These are phyloP conservation scores for Parapristionchus giblindavisi DNA, from an alignment of 2,888 invertebrate species.

Conservation along the genomic window DNA sequence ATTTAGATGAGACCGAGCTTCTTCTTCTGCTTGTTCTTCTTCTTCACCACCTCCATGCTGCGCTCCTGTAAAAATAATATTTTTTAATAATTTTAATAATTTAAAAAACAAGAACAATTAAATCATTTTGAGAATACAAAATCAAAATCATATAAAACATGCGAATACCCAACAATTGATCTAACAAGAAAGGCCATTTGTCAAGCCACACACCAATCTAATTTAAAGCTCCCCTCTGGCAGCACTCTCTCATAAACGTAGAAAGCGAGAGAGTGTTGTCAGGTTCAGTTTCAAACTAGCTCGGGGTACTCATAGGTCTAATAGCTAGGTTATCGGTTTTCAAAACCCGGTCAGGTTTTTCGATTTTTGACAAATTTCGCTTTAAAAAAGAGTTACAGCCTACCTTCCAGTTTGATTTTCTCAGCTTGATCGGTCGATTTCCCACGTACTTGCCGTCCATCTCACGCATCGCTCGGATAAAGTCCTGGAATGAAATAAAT, in stretches of 20 bases:
- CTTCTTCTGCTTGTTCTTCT: conserved; percentile 94
- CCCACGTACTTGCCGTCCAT: conserved; percentile 99
- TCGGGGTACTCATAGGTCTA: no score
- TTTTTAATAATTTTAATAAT: not conserved
- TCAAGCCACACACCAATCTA: no score
- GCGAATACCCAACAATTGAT: not conserved
- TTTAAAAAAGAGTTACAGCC: no score
- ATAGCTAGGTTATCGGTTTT: no score
- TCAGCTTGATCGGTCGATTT: conserved; percentile 93
- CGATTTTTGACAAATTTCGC: no score
- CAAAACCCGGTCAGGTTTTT: no score
- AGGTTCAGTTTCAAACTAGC: no score
- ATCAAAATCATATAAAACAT: not conserved
- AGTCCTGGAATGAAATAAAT: conserved; percentile 82
- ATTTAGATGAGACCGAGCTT: conserved; percentile 76
- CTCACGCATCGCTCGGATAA: conserved; percentile 97
- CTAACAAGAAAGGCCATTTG: no score
- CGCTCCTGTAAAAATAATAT: conserved; percentile 71
- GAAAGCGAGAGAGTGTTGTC: no score
- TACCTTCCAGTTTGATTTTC: conserved; percentile 95
- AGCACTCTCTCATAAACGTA: no score
- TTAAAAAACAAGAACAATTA: not conserved
- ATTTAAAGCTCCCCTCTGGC: no score
- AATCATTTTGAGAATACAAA: not conserved
- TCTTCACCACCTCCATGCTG: conserved; percentile 89